phyloP scores from a whole-genome alignment of 2,113 vertebrate species.

The Otus sunia region DNA sequence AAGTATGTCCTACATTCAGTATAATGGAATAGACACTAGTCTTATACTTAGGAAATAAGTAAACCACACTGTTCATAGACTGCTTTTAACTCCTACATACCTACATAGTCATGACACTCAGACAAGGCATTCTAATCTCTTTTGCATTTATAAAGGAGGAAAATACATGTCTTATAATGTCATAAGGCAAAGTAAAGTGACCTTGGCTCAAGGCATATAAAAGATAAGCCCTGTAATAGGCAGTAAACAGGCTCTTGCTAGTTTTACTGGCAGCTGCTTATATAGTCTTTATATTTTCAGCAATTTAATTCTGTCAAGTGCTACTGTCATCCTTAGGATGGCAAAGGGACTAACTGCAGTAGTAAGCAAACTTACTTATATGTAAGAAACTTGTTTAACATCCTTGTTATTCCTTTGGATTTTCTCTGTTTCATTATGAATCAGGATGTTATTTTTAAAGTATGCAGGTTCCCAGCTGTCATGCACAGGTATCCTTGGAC shows the following conservation, averaged over 20 bases:
- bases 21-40: constrained; percentile 63
- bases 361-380: constrained; percentile 17
- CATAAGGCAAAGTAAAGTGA: background rate
- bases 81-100: constrained; percentile 19
- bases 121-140: background rate
- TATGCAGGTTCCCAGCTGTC: background rate
- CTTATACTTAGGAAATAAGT: constrained; percentile 56
- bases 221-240: background rate
- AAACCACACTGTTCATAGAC: background rate
- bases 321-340: background rate
- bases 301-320: constrained; percentile 17
- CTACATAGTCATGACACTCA: background rate
- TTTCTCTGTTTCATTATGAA: constrained; percentile 43
- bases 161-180: background rate
- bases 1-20: constrained; percentile 41
- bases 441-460: constrained; percentile 19
- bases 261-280: background rate
- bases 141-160: background rate
- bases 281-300: background rate
- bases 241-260: background rate
- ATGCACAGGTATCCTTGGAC: background rate
- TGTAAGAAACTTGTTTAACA: constrained; percentile 27
- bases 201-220: background rate
- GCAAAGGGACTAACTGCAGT: constrained; percentile 7
- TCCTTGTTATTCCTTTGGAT: background rate